phyloP scores from a whole-genome alignment of 1,140 invertebrate genomes.

The Tenebrio molitor region DNA sequence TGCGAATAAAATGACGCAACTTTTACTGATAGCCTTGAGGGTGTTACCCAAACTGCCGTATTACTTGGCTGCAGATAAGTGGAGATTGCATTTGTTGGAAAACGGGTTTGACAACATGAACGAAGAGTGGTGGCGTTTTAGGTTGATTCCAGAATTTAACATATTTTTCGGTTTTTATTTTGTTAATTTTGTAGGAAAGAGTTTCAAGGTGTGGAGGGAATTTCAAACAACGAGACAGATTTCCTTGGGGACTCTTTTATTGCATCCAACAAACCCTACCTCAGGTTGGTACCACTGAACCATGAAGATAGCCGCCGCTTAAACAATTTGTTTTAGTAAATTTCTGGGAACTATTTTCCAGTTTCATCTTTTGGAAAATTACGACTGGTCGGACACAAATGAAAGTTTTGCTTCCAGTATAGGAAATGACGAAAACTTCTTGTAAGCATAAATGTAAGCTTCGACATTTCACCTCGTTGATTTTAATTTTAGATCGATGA shows the following conservation, averaged over 20 bases:
- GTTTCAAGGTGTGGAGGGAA: slow-evolving; percentile 66
- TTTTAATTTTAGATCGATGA: slow-evolving; percentile 58
- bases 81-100: slow-evolving; percentile 71
- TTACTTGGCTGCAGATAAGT: slow-evolving; percentile 72
- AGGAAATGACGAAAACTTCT: slow-evolving; percentile 57
- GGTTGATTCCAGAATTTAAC: slow-evolving; percentile 62
- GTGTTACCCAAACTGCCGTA: slow-evolving; percentile 72
- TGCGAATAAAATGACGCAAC: slow-evolving; percentile 63
- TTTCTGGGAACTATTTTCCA: slow-evolving; percentile 67
- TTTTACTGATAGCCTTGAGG: slow-evolving; percentile 69
- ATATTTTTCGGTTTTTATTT: too few relatives aligned
- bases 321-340: slow-evolving; percentile 64
- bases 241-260: slow-evolving; percentile 71
- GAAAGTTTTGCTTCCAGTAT: slow-evolving; percentile 62
- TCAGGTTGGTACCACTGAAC: slow-evolving; percentile 66
- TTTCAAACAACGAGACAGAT: slow-evolving; percentile 66
- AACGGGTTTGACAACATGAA: slow-evolving; percentile 63
- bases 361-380: slow-evolving; percentile 67
- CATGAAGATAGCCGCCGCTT: slow-evolving; percentile 39
- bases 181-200: slow-evolving; percentile 48
- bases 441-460: slow-evolving; percentile 50
- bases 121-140: slow-evolving; percentile 68
- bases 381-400: slow-evolving; percentile 60
- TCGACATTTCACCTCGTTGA: too few relatives aligned
- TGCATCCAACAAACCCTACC: slow-evolving; percentile 72